Conservation (phyloP, 2,797 vertebrate species). For the Galago senegalensis region DNA sequence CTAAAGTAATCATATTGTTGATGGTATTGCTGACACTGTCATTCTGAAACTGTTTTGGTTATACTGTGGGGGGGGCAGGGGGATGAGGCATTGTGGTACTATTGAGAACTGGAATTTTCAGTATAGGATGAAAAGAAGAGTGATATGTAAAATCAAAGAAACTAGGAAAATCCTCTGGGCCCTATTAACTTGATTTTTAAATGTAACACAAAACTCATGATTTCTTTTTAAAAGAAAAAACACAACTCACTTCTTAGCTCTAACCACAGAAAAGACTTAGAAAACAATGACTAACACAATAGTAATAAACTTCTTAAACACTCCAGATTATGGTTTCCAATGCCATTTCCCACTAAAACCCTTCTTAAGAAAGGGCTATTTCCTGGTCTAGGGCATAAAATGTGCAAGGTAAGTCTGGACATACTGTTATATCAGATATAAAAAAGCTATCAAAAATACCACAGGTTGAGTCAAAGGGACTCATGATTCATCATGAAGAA, state of each 20-base stretch:
- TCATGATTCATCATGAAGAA: background rate
- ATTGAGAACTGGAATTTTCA: background rate
- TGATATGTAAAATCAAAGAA: slow-evolving; percentile 5
- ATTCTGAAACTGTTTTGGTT: background rate
- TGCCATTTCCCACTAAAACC: slow-evolving; percentile 12
- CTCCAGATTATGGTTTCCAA: slow-evolving; percentile 5
- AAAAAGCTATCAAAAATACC: slow-evolving; percentile 29
- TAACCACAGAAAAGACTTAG: slow-evolving; percentile 51
- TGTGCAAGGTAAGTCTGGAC: background rate
- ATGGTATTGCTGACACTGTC: background rate
- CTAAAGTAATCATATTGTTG: background rate
- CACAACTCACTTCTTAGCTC: slow-evolving; percentile 6
- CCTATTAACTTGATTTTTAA: slow-evolving; percentile 15
- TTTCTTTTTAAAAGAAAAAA: background rate
- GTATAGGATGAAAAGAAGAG: background rate
- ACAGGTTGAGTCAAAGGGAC: background rate
- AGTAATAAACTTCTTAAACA: slow-evolving; percentile 1
- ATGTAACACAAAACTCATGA: slow-evolving; percentile 10
- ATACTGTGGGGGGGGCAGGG: background rate
- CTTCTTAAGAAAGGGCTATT: slow-evolving; percentile 39
- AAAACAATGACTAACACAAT: slow-evolving; percentile 38
- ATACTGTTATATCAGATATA: background rate
- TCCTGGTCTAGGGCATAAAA: slow-evolving; percentile 24
- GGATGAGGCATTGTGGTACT: background rate
- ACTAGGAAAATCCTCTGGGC: background rate